Percentiles rank a stretch among this genome's conserved stretches.
Evolutionary conservation across 2,797 vertebrate species (phyloP).

Genomic region (Fundulus diaphanus): DNA sequence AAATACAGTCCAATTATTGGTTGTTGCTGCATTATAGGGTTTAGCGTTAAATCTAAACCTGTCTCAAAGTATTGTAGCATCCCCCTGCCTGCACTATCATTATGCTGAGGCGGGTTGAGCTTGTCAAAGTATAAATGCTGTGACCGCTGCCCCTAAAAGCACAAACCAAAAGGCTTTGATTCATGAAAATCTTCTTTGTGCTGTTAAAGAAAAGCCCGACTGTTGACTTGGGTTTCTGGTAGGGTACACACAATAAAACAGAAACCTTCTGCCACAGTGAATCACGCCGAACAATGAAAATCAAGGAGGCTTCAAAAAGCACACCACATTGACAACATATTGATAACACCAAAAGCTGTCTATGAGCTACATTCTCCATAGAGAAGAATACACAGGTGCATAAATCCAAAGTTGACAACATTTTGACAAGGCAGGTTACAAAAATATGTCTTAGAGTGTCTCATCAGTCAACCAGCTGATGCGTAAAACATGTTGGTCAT

Average conservation of each 20-base stretch:
- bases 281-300: slow-evolving; percentile 51
- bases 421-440: slow-evolving; percentile 54
- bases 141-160: neutral
- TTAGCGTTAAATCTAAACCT: neutral
- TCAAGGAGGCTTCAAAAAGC: slow-evolving; percentile 48
- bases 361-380: slow-evolving; percentile 76
- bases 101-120: neutral
- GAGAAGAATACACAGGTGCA: slow-evolving; percentile 75
- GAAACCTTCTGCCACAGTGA: slow-evolving; percentile 49
- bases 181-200: neutral
- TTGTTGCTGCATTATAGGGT: neutral
- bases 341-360: slow-evolving; percentile 64
- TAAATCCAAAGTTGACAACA: slow-evolving; percentile 58
- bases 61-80: neutral
- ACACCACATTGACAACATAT: slow-evolving; percentile 58
- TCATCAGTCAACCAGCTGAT: slow-evolving; percentile 38
- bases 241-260: slow-evolving; percentile 38
- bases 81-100: neutral
- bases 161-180: neutral
- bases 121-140: neutral
- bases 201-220: neutral
- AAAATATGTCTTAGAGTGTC: slow-evolving; percentile 50
- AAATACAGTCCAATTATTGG: neutral
- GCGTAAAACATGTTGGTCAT: slow-evolving; percentile 23
- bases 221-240: neutral